phyloP scores from a whole-genome alignment of 2,888 invertebrate genomes.

The Idaea dimidiata region DNA sequence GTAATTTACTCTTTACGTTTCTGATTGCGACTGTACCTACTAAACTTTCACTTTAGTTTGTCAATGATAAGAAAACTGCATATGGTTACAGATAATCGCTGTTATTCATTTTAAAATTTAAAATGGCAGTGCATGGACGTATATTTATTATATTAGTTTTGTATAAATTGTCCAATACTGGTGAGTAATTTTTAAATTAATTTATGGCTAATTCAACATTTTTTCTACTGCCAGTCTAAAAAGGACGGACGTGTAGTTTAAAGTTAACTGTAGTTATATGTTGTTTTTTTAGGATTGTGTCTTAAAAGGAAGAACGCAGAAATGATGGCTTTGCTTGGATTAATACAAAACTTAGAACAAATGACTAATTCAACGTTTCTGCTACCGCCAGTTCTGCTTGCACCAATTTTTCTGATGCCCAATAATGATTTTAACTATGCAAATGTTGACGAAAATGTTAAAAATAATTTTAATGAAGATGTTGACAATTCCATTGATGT shows the following conservation, averaged over 20 bases:
- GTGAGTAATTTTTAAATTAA: slow-evolving; percentile 6
- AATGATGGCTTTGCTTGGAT: slow-evolving; percentile 17
- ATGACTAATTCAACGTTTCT: slow-evolving; percentile 15
- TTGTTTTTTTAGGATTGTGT: slow-evolving; percentile 18
- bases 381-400: slow-evolving; percentile 21
- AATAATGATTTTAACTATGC: neutral
- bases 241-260: neutral
- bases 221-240: no score
- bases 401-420: slow-evolving; percentile 20
- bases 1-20: neutral
- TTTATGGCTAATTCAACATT: no score
- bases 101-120: slow-evolving; percentile 14
- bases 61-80: neutral
- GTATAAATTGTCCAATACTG: slow-evolving; percentile 4
- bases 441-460: neutral
- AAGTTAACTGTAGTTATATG: neutral
- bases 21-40: neutral
- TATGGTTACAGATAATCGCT: neutral
- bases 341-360: slow-evolving; percentile 12
- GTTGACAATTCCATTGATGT: slow-evolving; percentile 5
- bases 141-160: slow-evolving; percentile 9
- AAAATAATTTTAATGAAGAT: neutral
- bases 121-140: slow-evolving; percentile 18
- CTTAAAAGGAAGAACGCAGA: slow-evolving; percentile 5
- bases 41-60: slow-evolving; percentile 12